Evolutionary conservation across 2,797 vertebrate genomes (phyloP), one percentile per base, ranked within the genome.

Genomic region (Sebastes steindachneri): DNA sequence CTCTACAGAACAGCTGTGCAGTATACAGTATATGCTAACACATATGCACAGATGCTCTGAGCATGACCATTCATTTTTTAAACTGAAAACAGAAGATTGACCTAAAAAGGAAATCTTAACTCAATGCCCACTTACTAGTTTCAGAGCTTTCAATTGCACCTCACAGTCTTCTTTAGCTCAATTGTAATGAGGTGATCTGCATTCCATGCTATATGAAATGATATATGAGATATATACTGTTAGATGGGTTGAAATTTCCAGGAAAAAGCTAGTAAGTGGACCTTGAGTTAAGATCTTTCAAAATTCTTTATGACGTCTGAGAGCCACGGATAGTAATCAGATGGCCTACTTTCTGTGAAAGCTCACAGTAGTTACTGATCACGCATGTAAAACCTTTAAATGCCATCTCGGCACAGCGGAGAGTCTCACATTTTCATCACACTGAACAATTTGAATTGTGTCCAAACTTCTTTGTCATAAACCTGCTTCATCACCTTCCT

Each of bases 291-390:
- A 41, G 23, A 54, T 77, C 64, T 58, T 69, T 69, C 35, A 55
- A 68, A 70, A 54, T 54, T 17, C 21, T 75, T 12, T 59, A 23
- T 78, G 67, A 64, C 60, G 19, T 77, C 57, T 33, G 3, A 55
- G 31, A 73, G 66, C 41, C 26, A 17, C 59, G 55, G 45, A 69
- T 68, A 26, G 28, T 75, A 85, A 63, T 45, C 71, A 68, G 68
- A 82, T 76, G 75, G 72, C 77, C 79, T 73, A 53, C 62, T 84
- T 73, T 79, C 71, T 79, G 28, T 73, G 60, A 69, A 87, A 19
- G 33, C 33, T 70, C 25, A 57, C 26, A 66, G 64, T 48, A 66
- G 53, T 77, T 35, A 63, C 26, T 26, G 48, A 75, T 45, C 11
- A 58, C 41, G 23, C 29, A 26, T 84, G 33, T 79, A 35, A 72